phyloP scores from a whole-genome alignment of 2,113 vertebrate genomes.

The Hyperoodon ampullatus region DNA sequence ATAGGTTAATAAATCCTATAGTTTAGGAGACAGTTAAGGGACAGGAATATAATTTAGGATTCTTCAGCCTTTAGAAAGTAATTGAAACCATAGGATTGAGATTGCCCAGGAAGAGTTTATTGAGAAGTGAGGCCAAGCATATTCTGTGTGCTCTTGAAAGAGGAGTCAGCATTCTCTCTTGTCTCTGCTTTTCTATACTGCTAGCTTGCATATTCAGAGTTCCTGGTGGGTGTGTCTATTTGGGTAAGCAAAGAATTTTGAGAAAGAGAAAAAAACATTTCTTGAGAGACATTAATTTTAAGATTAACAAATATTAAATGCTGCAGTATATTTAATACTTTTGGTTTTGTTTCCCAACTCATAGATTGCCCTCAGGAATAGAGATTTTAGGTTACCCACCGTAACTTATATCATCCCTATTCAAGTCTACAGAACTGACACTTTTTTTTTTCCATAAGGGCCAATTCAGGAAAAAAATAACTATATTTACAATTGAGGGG shows the following conservation, averaged over 20 bases:
- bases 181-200: background rate
- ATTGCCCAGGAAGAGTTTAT: background rate
- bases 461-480: background rate
- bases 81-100: background rate
- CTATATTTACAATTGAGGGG: background rate
- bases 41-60: background rate
- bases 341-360: background rate
- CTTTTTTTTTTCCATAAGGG: background rate
- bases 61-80: slow-evolving; percentile 25
- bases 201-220: background rate
- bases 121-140: background rate
- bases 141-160: background rate
- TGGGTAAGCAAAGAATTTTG: background rate
- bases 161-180: background rate
- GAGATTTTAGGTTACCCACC: background rate
- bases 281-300: background rate
- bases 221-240: background rate
- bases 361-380: background rate
- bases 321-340: background rate
- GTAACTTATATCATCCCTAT: background rate
- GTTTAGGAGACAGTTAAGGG: background rate
- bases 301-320: background rate
- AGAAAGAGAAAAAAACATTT: background rate
- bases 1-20: background rate
- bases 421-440: background rate